Evolutionary conservation across 2,888 invertebrate genomes (phyloP).

Genomic region (Automeris io): DNA sequence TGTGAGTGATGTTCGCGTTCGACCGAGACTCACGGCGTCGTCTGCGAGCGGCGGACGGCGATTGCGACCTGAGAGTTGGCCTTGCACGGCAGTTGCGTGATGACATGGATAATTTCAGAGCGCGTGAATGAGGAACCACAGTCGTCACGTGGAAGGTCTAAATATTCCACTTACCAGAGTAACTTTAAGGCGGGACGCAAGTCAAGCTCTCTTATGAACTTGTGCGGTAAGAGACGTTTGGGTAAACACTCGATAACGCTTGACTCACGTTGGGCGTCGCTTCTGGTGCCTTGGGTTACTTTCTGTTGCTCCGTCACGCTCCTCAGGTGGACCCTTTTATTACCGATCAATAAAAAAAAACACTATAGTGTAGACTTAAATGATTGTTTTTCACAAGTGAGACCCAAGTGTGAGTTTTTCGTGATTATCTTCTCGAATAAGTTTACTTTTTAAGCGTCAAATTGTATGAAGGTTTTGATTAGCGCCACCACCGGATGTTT

Average conservation of each 20-base stretch:
- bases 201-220: slow-evolving; percentile 96
- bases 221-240: slow-evolving; percentile 90
- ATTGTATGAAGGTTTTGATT: no score
- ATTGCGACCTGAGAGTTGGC: slow-evolving; percentile 26
- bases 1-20: slow-evolving; percentile 48
- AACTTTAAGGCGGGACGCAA: slow-evolving; percentile 93
- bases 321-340: slow-evolving; percentile 29
- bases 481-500: no score
- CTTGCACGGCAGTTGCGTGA: slow-evolving; percentile 51
- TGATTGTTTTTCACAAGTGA: no score
- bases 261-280: slow-evolving; percentile 59
- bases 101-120: slow-evolving; percentile 85
- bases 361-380: not conserved
- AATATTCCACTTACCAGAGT: slow-evolving; percentile 88
- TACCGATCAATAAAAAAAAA: not conserved
- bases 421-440: no score
- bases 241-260: slow-evolving; percentile 54
- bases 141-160: slow-evolving; percentile 89
- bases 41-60: slow-evolving; percentile 15
- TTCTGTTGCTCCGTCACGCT: slow-evolving; percentile 47
- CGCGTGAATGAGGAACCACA: slow-evolving; percentile 86
- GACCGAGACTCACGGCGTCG: slow-evolving; percentile 14
- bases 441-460: no score
- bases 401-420: no score
- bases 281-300: slow-evolving; percentile 66